A percentile compares a stretch with the other conserved stretches of the same genome.
These are phyloP conservation scores for Epiblema foenella DNA, from an alignment of 2,888 invertebrate species.

Conservation along the genomic window DNA sequence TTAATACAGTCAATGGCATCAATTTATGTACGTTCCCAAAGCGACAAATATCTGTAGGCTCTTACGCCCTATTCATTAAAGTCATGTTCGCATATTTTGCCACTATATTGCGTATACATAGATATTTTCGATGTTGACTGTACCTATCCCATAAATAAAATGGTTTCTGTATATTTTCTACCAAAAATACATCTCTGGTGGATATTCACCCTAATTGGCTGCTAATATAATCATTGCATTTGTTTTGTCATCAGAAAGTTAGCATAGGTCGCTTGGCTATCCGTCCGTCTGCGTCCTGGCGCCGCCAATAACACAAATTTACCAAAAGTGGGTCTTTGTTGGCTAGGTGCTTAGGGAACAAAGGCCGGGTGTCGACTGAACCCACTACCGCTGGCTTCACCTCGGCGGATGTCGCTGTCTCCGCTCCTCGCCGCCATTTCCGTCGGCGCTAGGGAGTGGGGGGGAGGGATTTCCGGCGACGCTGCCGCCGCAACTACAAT, in stretches of 20 bases:
- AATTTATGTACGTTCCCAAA: too few relatives aligned
- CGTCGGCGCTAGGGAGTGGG: constrained; percentile 57
- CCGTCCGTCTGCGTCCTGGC: constrained; percentile 52
- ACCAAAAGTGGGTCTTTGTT: constrained; percentile 55
- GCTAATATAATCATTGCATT: neutral
- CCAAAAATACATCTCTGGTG: neutral
- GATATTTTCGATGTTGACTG: too few relatives aligned
- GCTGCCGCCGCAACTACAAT: constrained; percentile 69
- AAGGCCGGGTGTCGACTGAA: constrained; percentile 55
- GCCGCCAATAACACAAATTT: constrained; percentile 56
- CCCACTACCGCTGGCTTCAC: constrained; percentile 62
- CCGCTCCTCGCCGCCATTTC: constrained; percentile 79
- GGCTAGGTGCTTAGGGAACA: constrained; percentile 60
- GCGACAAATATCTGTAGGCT: too few relatives aligned
- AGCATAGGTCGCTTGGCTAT: constrained; percentile 52
- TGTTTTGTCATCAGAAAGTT: constrained; percentile 9
- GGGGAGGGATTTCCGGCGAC: constrained; percentile 50
- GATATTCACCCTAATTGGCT: neutral
- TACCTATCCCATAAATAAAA: too few relatives aligned
- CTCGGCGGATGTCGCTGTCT: constrained; percentile 79
- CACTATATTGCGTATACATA: too few relatives aligned
- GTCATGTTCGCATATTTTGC: too few relatives aligned
- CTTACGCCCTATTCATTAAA: too few relatives aligned
- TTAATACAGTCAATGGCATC: too few relatives aligned
- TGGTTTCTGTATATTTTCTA: neutral